Base-by-base conservation (phyloP, 1,140 invertebrate species). In the Hylyphantes graminicola region DNA sequence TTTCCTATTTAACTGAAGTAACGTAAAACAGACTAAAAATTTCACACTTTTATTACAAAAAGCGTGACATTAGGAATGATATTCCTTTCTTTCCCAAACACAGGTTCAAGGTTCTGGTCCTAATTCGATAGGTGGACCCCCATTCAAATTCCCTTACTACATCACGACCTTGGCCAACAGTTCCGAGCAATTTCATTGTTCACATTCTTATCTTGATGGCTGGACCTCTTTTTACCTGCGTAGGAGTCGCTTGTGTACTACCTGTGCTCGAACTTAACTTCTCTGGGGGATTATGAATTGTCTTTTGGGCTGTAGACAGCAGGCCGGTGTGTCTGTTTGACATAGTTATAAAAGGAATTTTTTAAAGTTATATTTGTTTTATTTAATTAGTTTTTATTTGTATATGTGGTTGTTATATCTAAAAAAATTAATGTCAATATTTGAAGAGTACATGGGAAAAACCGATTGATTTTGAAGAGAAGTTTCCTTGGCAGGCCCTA, bases 161-260 rank as follows among this genome's bases (percentile, higher is more conserved):
- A 55, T 74, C 72, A 74, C 72, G 72, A 74, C 72, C 72, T 74
- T 74, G 72, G 51, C 19, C 53, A 19, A 74, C 72, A 74, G 35
- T 54, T 57, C 53, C 8, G 15, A 74, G 72, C 72, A 74, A 74
- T 74, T 74, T 74, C 72, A 74, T 55, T 57, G 51, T 74, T 54
- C 54, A 57, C 72, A 19, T 19, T 13, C 35, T 35, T 35, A 35
- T 35, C 35, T 35, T 35, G 35, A 54, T 57, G 72, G 21, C 17
- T 74, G 51, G 13, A 17, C 9, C 17, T 11, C 17, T 35, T 13
- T 35, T 57, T 74, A 74, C 57, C 72, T 72, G 51, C 51, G 51
- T 15, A 15, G 12, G 13, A 17, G 35, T 51, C 53, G 12, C 19
- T 55, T 73, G 70, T 50, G 72, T 74, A 57, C 53, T 53, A 35